phyloP scores from a whole-genome alignment of 2,113 vertebrate genomes.

The Gymnocephalus cernua region DNA sequence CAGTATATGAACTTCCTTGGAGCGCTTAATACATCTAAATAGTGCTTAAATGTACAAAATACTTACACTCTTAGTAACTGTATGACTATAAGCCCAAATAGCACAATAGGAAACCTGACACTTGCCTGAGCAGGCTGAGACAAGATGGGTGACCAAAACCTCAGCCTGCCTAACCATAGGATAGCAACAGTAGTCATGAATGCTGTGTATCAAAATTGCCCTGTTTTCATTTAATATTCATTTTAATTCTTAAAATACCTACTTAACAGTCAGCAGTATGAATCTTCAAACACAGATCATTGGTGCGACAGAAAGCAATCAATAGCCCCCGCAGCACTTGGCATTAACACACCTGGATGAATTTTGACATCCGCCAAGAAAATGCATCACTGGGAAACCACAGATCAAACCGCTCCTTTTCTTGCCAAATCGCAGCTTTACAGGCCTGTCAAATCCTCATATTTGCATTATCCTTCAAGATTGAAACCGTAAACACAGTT shows the following conservation, averaged over 20 bases:
- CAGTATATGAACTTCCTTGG: background rate
- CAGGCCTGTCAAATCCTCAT: background rate
- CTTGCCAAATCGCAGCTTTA: background rate
- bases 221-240: conserved; percentile 18
- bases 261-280: conserved; percentile 27
- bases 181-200: background rate
- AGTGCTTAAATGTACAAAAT: conserved; percentile 28
- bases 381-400: background rate
- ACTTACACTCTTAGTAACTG: background rate
- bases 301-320: conserved; percentile 32
- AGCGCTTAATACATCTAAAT: background rate
- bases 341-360: conserved; percentile 38
- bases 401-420: background rate
- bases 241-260: conserved; percentile 38
- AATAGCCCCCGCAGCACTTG: conserved; percentile 22
- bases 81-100: conserved; percentile 13
- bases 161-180: background rate
- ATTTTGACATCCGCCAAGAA: background rate
- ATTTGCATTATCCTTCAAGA: background rate
- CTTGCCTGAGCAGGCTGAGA: background rate
- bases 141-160: background rate
- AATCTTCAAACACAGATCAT: conserved; percentile 32
- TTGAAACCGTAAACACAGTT: background rate
- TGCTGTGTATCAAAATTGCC: conserved; percentile 7
- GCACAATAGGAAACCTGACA: background rate